Evolutionary conservation across 2,888 invertebrate species (phyloP).

Genomic region (Scelioninae gen. 2): DNA sequence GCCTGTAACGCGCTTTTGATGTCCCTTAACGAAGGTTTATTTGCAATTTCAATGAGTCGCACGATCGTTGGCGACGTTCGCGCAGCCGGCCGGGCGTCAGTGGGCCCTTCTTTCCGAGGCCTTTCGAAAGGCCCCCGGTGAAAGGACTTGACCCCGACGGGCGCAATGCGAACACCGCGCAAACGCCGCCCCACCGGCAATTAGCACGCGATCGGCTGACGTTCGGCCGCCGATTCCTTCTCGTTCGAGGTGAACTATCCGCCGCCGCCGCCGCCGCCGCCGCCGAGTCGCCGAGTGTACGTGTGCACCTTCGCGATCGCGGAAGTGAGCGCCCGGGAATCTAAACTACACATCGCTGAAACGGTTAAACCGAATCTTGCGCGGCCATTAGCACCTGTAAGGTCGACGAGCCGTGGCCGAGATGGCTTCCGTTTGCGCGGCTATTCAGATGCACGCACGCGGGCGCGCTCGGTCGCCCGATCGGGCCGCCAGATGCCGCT

Average conservation of each 20-base stretch:
- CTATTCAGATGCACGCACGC: conserved; percentile 46
- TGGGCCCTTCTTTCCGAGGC: conserved; percentile 43
- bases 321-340: conserved; percentile 58
- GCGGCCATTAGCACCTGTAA: conserved; percentile 57
- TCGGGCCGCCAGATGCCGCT: too few species aligned
- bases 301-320: conserved; percentile 55
- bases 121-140: too few species aligned
- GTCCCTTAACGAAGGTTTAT: conserved; percentile 62
- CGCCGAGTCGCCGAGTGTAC: conserved; percentile 41
- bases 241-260: conserved; percentile 40
- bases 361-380: conserved; percentile 59
- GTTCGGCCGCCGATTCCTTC: conserved; percentile 56
- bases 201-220: conserved; percentile 62
- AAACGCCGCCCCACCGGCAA: conserved; percentile 58
- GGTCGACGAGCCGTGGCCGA: conserved; percentile 57
- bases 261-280: too few species aligned
- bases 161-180: conserved; percentile 48
- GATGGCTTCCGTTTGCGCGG: conserved; percentile 58
- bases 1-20: conserved; percentile 18
- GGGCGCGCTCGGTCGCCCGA: neutral
- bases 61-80: conserved; percentile 36
- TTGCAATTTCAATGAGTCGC: conserved; percentile 60
- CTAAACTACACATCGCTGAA: conserved; percentile 60
- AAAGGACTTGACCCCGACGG: conserved; percentile 57
- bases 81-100: conserved; percentile 34